Base-by-base conservation (phyloP, 2,888 invertebrate genomes). In the Drosophila longiperda region DNA sequence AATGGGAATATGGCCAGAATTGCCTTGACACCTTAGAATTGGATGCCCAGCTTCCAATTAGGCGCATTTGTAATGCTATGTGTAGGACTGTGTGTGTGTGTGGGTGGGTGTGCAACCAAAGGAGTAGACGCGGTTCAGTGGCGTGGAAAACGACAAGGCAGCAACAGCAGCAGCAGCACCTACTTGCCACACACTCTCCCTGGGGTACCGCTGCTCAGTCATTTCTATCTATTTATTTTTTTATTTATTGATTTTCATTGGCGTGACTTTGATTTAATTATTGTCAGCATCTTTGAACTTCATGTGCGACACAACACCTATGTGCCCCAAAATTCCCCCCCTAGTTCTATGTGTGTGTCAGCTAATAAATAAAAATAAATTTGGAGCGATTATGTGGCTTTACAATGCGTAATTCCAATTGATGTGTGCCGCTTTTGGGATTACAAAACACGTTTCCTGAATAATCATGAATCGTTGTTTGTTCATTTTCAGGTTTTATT, bases 231-330 rank as follows among this genome's bases (percentile, higher is more conserved):
- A 53, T 49, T 45, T 64, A 11, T 15, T 36, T 48, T 55, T 55
- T 66, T 81, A 81, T 68, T 74, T 85, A 87, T 85, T 80, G 87
- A 87, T 87, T 82, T 89, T 80, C 34, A 59, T 67, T 52, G 73
- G 55, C 78, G 73, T 88, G 90, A 90, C 83, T 83, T 83, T 88
- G 82, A 87, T 87, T 87, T 87, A 90, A 87, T 90, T 87, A 87
- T 90, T 87, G 86, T 85, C 90, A 90, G 86, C 87, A 90, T 90
- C 90, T 87, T 87, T 87, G 90, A 90, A 87, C 88, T 79, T 73
- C 57, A 68, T 52, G 63, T 45, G 58, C 53, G 48, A 55, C 58
- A 70, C 53, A 42, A 59, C 58, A 70, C 55, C 40, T 11, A 12
- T 32, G 23, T 38, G 6, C 49, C 53, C 52, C n/a, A 48, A 53